Evolutionary conservation across 2,888 invertebrate genomes (phyloP), one percentile per base, ranked within the genome.

Genomic region (Drosophila multiciliata): DNA sequence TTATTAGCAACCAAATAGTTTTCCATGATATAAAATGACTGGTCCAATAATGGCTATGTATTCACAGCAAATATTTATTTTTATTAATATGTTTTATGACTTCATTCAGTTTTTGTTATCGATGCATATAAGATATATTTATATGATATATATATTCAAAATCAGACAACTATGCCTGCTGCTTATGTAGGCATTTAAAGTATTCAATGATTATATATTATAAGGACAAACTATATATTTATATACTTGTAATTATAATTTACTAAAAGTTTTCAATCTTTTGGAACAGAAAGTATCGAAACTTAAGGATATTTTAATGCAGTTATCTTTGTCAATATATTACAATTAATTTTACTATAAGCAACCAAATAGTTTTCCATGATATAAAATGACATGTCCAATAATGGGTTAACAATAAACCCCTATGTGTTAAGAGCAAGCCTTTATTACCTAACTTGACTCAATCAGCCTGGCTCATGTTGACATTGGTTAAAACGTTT

Each of bases 401-500:
- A 17, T 9, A 40, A n/a, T 48, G 35, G 69, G 54, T 49, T 60
- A 68, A 69, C 12, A 7, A 12, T 5, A 36, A 45, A n/a, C 15
- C 12, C 36, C 3, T n/a, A 1, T 35, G 26, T 11, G 3, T 11
- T 12, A n/a, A 54, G 11, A n/a, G 7, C 26, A 45, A 23, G 8
- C 8, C 15, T 23, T 45, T 45, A 35, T 48, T 45, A 20, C 38
- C 48, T 59, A 32, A 26, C 36, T 17, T 55, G 23, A 32, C 42
- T 65, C 26, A 54, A 20, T 17, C 12, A 29, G 55, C 9, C 64
- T 59, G 45, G 45, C 52, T 48, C 55, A 55, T 55, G 49, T 76
- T 80, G 78, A 80, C 78, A 76, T 66, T 76, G 76, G 68, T 58
- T 61, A 36, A 60, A 66, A 63, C 60, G 66, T 57, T 75, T 66